Base-by-base conservation (phyloP, 2,113 vertebrate genomes). In the Gasterosteus aculeatus region DNA sequence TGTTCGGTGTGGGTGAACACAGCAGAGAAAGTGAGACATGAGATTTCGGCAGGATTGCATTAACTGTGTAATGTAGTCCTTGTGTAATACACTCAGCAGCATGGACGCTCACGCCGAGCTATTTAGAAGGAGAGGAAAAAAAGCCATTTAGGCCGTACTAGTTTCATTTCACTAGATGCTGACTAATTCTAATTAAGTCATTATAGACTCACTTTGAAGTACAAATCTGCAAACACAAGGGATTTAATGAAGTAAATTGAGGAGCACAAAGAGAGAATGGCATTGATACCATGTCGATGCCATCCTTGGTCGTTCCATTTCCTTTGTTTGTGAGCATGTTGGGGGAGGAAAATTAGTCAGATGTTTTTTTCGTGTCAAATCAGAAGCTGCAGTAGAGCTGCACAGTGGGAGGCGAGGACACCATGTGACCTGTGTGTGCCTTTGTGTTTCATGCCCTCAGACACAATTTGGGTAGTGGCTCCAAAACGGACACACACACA, bases 171-270 rank as follows among this genome's bases (percentile, higher is more conserved):
- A 86, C 77, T 85, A 51, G 80, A 87, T 90, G 84, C 80, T 85
- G 89, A 89, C 77, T 84, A 83, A 88, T 80, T 87, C 79, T 87
- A 91, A 91, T 90, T 74, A 88, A 83, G 75, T 74, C 84, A 83
- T 90, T 92, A 91, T 85, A 80, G 75, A 72, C 75, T 83, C 75
- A 54, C 80, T 84, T 81, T 83, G 74, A 84, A 87, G 73, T 38
- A 69, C 69, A 84, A 82, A 87, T 83, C 58, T 85, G 85, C 82
- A 78, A 89, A 87, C 69, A 76, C 76, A 46, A 69, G 76, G 77
- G 74, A 85, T 85, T 82, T 78, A 78, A 85, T 72, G 64, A 85
- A 84, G 75, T 77, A 57, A 81, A 75, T 39, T 64, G 39, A 68
- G 75, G 65, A 83, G 68, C 29, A 33, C 56, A 35, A 66, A 87